Conservation (phyloP, 2,797 vertebrate species). For the Clarias platycephalus region DNA sequence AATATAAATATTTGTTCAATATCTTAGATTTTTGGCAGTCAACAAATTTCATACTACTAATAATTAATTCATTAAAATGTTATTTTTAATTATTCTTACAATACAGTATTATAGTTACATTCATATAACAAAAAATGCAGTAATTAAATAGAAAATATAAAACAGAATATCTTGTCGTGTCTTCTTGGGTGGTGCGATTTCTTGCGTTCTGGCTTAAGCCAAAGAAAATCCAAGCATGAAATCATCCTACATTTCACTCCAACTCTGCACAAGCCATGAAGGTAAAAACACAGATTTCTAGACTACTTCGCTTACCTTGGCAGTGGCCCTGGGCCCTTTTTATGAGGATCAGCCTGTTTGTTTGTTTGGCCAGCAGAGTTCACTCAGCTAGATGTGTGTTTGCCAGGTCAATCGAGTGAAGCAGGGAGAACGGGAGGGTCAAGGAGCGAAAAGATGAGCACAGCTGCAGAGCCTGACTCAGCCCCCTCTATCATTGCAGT, state of each 20-base stretch:
- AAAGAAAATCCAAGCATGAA: slow-evolving; percentile 43
- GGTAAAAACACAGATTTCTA: slow-evolving; percentile 41
- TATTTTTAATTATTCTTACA: neutral
- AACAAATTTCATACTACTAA: neutral
- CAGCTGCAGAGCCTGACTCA: slow-evolving; percentile 44
- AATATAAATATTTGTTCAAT: neutral
- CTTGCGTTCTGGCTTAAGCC: neutral
- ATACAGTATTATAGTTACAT: neutral
- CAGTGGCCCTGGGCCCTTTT: slow-evolving; percentile 57
- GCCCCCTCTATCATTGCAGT: slow-evolving; percentile 49
- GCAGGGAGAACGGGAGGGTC: slow-evolving; percentile 54
- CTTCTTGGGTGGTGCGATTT: slow-evolving; percentile 28
- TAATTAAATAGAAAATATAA: neutral
- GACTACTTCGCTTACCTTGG: slow-evolving; percentile 49
- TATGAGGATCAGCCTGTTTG: slow-evolving; percentile 58
- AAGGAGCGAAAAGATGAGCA: slow-evolving; percentile 59
- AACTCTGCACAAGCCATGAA: slow-evolving; percentile 28
- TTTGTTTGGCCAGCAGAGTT: slow-evolving; percentile 71
- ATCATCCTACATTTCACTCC: slow-evolving; percentile 33
- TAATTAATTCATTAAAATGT: neutral
- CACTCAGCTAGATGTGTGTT: slow-evolving; percentile 66
- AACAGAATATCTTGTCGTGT: neutral
- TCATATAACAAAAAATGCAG: neutral
- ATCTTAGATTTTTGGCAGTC: neutral
- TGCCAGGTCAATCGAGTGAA: slow-evolving; percentile 68